Conservation (phyloP, 2,888 invertebrate species). For the Conus canariensis region DNA sequence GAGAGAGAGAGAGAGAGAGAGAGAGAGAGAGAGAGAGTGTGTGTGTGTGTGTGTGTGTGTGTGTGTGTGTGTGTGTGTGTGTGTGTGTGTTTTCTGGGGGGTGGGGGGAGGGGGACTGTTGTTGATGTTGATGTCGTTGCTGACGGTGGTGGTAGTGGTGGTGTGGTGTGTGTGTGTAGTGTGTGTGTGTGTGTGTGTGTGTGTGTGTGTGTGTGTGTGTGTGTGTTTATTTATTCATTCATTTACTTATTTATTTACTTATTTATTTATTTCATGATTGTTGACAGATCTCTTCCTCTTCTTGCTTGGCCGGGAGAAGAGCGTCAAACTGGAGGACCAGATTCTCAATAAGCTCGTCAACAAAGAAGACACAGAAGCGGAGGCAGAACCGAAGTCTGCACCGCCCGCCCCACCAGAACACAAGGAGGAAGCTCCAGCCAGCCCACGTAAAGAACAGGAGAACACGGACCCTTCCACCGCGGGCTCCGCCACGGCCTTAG, state of each 20-base stretch:
- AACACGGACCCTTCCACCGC: background rate
- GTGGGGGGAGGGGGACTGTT: background rate
- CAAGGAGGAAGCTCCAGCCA: too few species aligned
- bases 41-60: background rate
- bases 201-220: background rate
- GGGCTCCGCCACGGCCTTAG: background rate
- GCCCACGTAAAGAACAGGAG: background rate
- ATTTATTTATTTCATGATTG: background rate
- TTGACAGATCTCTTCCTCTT: constrained; percentile 34
- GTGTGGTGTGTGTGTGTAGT: background rate
- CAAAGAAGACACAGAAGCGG: background rate
- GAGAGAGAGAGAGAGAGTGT: background rate
- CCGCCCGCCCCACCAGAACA: background rate
- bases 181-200: constrained; percentile 6
- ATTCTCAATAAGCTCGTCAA: constrained; percentile 3
- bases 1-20: too few species aligned
- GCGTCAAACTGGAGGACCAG: constrained; percentile 32
- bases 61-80: background rate
- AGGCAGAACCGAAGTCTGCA: background rate
- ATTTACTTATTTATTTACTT: background rate
- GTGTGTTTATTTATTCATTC: background rate
- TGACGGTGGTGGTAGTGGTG: background rate
- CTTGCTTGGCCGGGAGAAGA: constrained; percentile 23
- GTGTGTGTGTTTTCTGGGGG: too few species aligned
- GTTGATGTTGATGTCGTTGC: too few species aligned